Evolutionary conservation across 2,888 invertebrate genomes (phyloP), one percentile per base, ranked within the genome.

Genomic region (Apomyelois bistriatella): DNA sequence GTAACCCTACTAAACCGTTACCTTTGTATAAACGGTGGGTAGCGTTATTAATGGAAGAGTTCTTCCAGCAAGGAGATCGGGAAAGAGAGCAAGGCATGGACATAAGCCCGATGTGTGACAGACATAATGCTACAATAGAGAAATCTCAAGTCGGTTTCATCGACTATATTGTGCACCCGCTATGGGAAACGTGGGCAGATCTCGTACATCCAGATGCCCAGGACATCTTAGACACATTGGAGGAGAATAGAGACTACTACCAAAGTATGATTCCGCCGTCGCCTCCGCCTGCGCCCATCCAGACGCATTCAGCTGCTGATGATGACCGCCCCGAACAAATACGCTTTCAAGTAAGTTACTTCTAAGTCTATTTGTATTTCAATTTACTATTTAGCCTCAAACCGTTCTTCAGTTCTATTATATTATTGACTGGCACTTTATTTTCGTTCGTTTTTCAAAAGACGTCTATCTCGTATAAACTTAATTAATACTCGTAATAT

Each of bases 101-200:
- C 75, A 97, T 99, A 65, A 98, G 98, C 82, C 99, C 99, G 17
- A 99, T 99, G 99, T 99, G 99, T 87, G 99, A 99, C 88, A 93
- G 99, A 66, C 96, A 96, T 76, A 98, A 97, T 76, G 96, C 99
- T 48, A 98, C 98, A 37, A 96, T 99, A 77, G 99, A 99, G 88
- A 99, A 99, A 91, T 96, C 98, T 73, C 99, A 99, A 93, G 98
- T 99, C 79, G 99, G 99, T 69, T 99, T 99, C 85, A 99, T 99
- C 81, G 99, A 99, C 91, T 99, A 99, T 89, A 99, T 99, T 79
- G 99, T 99, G 38, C 99, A 99, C 90, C 99, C 99, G 1, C 91
- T 99, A 58, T 99, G 99, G 98, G 99, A 99, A 88, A 99, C 99
- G 51, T 99, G 99, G 99, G 99, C 98, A 9, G 99, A 99, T 84